Conservation (phyloP, 1,140 invertebrate species). For the Leptinotarsa texana region DNA sequence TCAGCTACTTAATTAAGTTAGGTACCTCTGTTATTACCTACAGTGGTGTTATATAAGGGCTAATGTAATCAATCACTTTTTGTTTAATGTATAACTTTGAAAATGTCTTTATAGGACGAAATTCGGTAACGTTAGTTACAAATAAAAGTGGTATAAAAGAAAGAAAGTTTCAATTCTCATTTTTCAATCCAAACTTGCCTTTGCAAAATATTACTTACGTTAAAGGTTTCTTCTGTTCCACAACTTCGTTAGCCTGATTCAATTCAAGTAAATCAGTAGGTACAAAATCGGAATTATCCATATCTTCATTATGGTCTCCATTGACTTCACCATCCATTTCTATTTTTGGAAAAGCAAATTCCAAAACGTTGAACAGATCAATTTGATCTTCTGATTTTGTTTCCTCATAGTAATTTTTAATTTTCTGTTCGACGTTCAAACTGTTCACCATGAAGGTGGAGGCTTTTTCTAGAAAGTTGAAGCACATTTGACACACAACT, state of each 20-base stretch:
- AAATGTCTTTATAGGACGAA: no score
- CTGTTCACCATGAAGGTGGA: conserved; percentile 23
- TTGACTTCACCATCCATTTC: conserved; percentile 20
- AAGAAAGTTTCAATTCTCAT: no score
- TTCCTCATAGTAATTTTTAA: conserved; percentile 23
- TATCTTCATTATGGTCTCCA: conserved; percentile 9
- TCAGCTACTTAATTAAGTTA: no score
- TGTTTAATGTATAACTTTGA: no score
- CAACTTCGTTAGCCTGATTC: conserved; percentile 8
- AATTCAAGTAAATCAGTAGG: conserved; percentile 19
- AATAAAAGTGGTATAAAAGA: no score
- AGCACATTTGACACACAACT: conserved; percentile 21
- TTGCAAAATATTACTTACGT: neutral
- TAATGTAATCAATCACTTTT: no score
- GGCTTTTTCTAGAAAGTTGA: conserved; percentile 19
- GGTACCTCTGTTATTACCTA: no score
- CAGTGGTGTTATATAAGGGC: no score
- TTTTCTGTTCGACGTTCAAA: conserved; percentile 25
- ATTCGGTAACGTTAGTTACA: no score
- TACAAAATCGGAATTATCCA: conserved; percentile 8
- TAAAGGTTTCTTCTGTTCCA: conserved; percentile 3
- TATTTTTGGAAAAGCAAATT: conserved; percentile 26
- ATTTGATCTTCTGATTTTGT: conserved; percentile 20
- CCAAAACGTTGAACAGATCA: conserved; percentile 23
- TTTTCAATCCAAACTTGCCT: neutral